phyloP scores from a whole-genome alignment of 2,888 invertebrate species.

The Melanchra persicariae region DNA sequence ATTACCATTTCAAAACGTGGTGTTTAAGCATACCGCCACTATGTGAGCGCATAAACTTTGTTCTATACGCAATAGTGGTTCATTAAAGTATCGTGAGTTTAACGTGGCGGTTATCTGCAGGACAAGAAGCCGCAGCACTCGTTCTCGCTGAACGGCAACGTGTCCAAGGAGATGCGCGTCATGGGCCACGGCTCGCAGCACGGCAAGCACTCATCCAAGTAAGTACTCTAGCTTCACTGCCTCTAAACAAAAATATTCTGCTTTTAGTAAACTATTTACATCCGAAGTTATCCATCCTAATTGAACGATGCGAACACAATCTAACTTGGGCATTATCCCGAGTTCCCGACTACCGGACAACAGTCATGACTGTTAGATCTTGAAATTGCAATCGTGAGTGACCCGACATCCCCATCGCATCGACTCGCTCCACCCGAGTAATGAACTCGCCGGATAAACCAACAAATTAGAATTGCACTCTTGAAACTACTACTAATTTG shows the following conservation, averaged over 20 bases:
- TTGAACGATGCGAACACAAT: not conserved
- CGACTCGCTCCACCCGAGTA: not conserved
- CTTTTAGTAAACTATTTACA: not conserved
- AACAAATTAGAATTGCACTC: conserved; percentile 8
- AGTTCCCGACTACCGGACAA: not conserved
- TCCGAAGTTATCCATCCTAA: not conserved
- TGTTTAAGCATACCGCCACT: not conserved
- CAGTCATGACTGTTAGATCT: conserved; percentile 1
- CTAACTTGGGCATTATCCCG: not conserved
- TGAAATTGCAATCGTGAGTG: not conserved
- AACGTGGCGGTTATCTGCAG: conserved; percentile 74
- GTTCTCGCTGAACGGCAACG: conserved; percentile 93
- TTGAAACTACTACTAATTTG: not conserved
- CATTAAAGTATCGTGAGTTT: not conserved
- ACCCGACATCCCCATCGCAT: not conserved
- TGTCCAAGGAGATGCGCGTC: conserved; percentile 97
- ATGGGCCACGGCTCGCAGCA: conserved; percentile 97
- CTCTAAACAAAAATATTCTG: not conserved
- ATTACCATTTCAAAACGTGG: not conserved
- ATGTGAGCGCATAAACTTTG: not conserved
- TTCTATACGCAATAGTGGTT: not conserved
- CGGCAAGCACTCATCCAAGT: conserved; percentile 90
- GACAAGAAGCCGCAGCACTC: conserved; percentile 92
- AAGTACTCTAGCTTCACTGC: conserved; percentile 60
- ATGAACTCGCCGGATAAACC: conserved; percentile 3